Conservation (phyloP, 1,140 invertebrate genomes). For the Apis laboriosa region DNA sequence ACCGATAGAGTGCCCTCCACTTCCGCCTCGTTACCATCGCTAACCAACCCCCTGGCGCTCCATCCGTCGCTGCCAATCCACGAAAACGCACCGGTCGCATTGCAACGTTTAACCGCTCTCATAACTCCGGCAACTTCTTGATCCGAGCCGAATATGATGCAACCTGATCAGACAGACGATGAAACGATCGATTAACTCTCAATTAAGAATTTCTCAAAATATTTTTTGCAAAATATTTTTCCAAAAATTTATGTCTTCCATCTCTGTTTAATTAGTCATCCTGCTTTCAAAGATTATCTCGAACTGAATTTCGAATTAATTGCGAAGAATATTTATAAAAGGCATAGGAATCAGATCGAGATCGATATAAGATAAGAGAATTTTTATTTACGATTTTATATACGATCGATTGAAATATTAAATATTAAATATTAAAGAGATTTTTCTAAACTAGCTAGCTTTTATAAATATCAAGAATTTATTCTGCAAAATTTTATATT, state of each 20-base stretch:
- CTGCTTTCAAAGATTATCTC: too few relatives aligned
- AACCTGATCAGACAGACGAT: slow-evolving; percentile 84
- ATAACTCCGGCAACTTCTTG: slow-evolving; percentile 97
- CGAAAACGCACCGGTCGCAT: slow-evolving; percentile 94
- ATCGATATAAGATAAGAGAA: too few relatives aligned
- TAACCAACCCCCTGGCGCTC: slow-evolving; percentile 92
- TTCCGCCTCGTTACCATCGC: slow-evolving; percentile 92
- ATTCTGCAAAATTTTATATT: not conserved
- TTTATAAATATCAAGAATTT: not conserved
- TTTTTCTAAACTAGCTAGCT: not conserved
- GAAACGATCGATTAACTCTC: not conserved
- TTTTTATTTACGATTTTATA: too few relatives aligned
- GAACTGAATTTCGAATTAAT: too few relatives aligned
- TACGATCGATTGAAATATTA: not conserved
- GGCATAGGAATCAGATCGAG: too few relatives aligned
- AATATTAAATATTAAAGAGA: not conserved
- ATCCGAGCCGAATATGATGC: slow-evolving; percentile 97
- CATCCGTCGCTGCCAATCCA: slow-evolving; percentile 98
- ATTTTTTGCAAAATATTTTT: too few relatives aligned
- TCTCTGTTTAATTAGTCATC: too few relatives aligned
- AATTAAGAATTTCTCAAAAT: too few relatives aligned
- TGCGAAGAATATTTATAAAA: too few relatives aligned
- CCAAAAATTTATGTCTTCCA: too few relatives aligned
- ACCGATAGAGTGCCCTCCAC: slow-evolving; percentile 95
- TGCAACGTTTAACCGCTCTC: slow-evolving; percentile 91